Percentiles rank a stretch among this genome's conserved stretches.
Evolutionary conservation across 2,888 invertebrate species (phyloP).

Genomic region (Hydropsyche betteni): DNA sequence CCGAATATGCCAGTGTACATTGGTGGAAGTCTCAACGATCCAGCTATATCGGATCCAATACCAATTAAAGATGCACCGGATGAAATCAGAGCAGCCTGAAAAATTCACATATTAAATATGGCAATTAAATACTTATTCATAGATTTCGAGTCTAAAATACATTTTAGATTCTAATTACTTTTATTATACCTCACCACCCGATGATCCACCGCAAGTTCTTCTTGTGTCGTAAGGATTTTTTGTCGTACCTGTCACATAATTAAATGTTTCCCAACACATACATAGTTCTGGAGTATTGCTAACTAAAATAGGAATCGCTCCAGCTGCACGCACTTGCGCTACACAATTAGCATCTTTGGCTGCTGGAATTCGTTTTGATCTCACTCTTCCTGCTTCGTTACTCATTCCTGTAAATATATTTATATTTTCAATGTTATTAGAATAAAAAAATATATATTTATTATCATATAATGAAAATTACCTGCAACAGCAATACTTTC

Average conservation of each 20-base stretch:
- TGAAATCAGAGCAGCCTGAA: slow-evolving; percentile 76
- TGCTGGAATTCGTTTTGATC: slow-evolving; percentile 69
- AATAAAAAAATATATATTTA: background rate
- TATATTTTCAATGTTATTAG: slow-evolving; percentile 26
- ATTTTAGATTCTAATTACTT: background rate
- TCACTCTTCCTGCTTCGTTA: slow-evolving; percentile 76
- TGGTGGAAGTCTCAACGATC: slow-evolving; percentile 87
- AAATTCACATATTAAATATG: no score
- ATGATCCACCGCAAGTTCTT: slow-evolving; percentile 87
- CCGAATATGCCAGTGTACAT: slow-evolving; percentile 93
- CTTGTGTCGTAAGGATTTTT: slow-evolving; percentile 88
- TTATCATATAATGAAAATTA: slow-evolving; percentile 53
- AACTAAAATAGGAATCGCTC: slow-evolving; percentile 85
- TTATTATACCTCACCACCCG: slow-evolving; percentile 79
- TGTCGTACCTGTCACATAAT: slow-evolving; percentile 86
- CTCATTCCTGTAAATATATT: slow-evolving; percentile 69
- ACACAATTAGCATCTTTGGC: slow-evolving; percentile 82
- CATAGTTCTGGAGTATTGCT: slow-evolving; percentile 93
- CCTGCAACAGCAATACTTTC: slow-evolving; percentile 83
- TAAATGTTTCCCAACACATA: slow-evolving; percentile 90
- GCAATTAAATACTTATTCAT: background rate
- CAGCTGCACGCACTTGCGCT: slow-evolving; percentile 74
- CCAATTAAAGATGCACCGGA: slow-evolving; percentile 84
- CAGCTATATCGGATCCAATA: slow-evolving; percentile 89
- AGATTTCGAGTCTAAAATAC: background rate